Evolutionary conservation across 92 coral and sea anemone species (phyloP).

Genomic region (Zoanthus gigantus): DNA sequence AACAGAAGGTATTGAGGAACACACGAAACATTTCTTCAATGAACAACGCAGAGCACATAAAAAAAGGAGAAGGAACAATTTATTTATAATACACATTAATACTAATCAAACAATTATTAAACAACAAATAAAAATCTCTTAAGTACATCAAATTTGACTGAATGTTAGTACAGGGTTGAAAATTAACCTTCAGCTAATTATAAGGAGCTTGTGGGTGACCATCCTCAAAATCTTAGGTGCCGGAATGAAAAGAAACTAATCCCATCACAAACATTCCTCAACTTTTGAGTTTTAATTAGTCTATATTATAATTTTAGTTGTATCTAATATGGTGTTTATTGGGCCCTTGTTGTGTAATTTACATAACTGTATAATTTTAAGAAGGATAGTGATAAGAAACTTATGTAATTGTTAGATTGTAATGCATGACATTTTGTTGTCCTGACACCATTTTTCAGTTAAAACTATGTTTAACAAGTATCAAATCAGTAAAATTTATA

Average conservation of each 20-base stretch:
- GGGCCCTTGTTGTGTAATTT: not conserved
- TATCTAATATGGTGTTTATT: not conserved
- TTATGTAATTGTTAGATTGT: not conserved
- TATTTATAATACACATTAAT: constrained; percentile 3
- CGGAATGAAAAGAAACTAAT: not conserved
- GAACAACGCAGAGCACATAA: constrained; percentile 43
- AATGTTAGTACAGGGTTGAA: constrained; percentile 4
- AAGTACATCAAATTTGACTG: not conserved
- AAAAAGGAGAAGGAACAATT: constrained; percentile 1
- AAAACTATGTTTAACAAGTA: not conserved
- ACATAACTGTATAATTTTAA: not conserved
- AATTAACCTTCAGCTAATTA: not conserved
- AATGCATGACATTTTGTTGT: not conserved
- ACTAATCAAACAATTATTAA: constrained; percentile 10
- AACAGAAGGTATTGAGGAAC: constrained; percentile 42
- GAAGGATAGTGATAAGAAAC: not conserved
- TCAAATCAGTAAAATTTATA: not conserved
- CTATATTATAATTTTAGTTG: not conserved
- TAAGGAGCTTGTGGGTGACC: constrained; percentile 10
- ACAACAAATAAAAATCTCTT: not conserved
- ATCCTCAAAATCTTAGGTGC: constrained; percentile 14
- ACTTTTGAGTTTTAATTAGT: constrained; percentile 8
- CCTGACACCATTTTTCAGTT: not conserved
- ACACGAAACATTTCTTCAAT: constrained; percentile 31
- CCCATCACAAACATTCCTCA: constrained; percentile 8